Base-by-base conservation (phyloP, 2,113 vertebrate species). In the Platichthys stellatus region DNA sequence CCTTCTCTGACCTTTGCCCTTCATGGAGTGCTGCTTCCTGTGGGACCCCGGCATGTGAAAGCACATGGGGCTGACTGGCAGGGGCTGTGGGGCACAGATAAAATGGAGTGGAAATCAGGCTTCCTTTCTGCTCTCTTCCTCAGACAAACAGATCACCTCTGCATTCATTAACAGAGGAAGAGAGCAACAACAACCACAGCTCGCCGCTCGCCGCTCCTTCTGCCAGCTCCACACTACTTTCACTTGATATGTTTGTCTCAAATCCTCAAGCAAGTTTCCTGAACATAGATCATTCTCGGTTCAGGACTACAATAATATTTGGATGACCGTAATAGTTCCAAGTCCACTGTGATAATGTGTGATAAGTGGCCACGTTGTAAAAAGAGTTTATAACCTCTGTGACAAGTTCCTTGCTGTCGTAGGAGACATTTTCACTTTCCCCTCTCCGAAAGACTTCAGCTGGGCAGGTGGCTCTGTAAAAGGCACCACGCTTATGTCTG, bases 71-170 rank as follows among this genome's bases (percentile, higher is more conserved):
- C 82, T 85, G 76, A 71, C 90, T 86, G 88, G 84, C 85, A 71
- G 69, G 67, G 90, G 79, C 89, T 93, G 92, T 62, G 68, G 82
- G 80, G 77, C 75, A 59, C 88, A 92, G 93, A 93, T 94, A 93
- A 93, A 93, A 91, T 69, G 78, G 17, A 88, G 88, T 94, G 93
- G 93, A 94, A 94, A 93, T 90, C 89, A 88, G 81, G 84, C 90
- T 93, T 93, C 88, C 91, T 90, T 78, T 91, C 86, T 76, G 78
- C 83, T 90, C 88, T 88, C 88, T 91, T 90, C 92, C 92, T 92
- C 87, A 69, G 83, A 90, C 87, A 91, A 89, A 93, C 87, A 86
- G 71, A 88, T 90, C 90, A 90, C 80, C 84, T 89, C 88, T 87
- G 91, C 82, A 63, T 90, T 87, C 81, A 86, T 89, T 82, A 79